phyloP scores from a whole-genome alignment of 30 jellyfish, hydroid and myxozoan genomes.

The Chironex yamaguchii region DNA sequence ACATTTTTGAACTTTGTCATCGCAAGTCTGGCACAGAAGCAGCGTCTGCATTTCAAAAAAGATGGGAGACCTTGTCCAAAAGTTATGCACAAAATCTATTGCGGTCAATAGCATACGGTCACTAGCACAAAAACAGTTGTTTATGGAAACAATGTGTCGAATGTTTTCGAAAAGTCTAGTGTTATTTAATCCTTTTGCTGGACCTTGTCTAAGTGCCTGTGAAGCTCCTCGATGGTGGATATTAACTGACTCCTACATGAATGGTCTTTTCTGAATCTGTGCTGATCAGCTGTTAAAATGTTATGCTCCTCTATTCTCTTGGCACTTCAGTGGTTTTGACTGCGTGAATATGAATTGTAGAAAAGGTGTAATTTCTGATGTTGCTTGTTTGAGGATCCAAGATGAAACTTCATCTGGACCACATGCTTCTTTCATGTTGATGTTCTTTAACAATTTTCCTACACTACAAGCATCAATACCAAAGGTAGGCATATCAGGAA shows the following conservation, averaged over 20 bases:
- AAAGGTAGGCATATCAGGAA: neutral
- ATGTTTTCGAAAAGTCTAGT: constrained; percentile 2
- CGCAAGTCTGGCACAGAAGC: too few relatives aligned
- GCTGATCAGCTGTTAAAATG: constrained; percentile 26
- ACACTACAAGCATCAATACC: neutral
- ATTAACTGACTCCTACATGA: constrained; percentile 52
- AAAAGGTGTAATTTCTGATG: neutral
- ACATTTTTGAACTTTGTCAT: too few relatives aligned
- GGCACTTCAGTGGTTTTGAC: neutral
- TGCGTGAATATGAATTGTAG: neutral
- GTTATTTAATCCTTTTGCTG: constrained; percentile 8
- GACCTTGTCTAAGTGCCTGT: neutral
- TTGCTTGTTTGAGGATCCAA: neutral
- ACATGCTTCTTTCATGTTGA: neutral
- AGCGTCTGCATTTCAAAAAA: too few relatives aligned
- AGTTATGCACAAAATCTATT: too few relatives aligned
- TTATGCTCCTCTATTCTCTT: constrained; percentile 7
- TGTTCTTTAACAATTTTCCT: neutral
- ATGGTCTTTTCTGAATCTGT: constrained; percentile 38
- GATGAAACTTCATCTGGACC: neutral
- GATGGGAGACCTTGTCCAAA: too few relatives aligned
- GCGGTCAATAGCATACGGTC: too few relatives aligned
- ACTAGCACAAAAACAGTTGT: too few relatives aligned
- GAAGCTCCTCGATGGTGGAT: too few relatives aligned
- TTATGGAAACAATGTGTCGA: too few relatives aligned